Base-by-base conservation (phyloP, 37 sponge, comb jelly and placozoan genomes). In the Tethya wilhelma region DNA sequence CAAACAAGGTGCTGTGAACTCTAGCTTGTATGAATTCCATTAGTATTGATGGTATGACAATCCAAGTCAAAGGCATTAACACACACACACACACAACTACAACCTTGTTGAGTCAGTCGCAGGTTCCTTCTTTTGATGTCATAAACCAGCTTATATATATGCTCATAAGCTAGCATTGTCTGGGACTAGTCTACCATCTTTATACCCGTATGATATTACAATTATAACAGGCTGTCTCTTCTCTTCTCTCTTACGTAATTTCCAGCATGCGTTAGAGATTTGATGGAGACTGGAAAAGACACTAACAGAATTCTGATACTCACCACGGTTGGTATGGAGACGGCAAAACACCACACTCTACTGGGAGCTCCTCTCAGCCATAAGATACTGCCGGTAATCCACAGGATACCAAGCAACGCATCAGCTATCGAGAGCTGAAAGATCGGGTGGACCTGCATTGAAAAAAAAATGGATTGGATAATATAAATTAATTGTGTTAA, bases 371-470 rank as follows among this genome's bases (percentile, higher is more conserved):
- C 62, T 41, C 43, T 49, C 56, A 84, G 38, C 85, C 85, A 84
- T 29, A 84, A 43, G 12, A 22, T 29, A 4, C 78, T 38, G 4
- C 85, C 85, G 19, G 59, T 63, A 5, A 76, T 57, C 62, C 69
- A 84, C 44, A 77, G 67, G 14, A 75, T 40, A 1, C 71, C 32
- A 7, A 84, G 63, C 41, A 84, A 37, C 23, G 49, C 2, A 63
- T 84, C 85, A 43, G 85, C 85, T 11, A 84, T 69, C 42, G 78
- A 84, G 25, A 84, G 40, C 22, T 77, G 49, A 62, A 84, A 84
- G 30, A 84, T 76, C 25, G 85, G 85, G 17, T 76, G 77, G 4
- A 84, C 71, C 83, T 82, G 55, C n/a, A n/a, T n/a, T 17, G 46
- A 28, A 12, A 2, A 38, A 5, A n/a, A 19, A 17, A 49, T 11